phyloP scores from a whole-genome alignment of 1,140 invertebrate species.

The Drosophila sproati region DNA sequence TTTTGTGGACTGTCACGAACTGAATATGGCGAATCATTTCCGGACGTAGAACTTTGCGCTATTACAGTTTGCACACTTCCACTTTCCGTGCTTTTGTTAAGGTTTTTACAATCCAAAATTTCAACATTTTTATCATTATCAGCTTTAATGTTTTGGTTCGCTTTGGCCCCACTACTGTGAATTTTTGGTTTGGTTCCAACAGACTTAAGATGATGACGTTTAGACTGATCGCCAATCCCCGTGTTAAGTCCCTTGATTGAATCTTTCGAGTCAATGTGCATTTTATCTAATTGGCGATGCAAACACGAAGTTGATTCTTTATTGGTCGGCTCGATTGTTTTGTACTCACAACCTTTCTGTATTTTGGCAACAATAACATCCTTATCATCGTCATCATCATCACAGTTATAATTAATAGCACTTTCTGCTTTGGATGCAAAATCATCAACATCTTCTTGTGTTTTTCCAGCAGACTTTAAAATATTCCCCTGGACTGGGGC shows the following conservation, averaged over 20 bases:
- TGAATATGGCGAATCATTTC: background rate
- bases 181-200: slow-evolving; percentile 9
- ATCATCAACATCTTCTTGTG: slow-evolving; percentile 2
- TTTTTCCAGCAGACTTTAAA: slow-evolving; percentile 20
- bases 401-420: slow-evolving; percentile 15
- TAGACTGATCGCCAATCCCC: background rate
- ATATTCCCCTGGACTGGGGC: background rate
- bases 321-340: slow-evolving; percentile 10
- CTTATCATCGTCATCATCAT: slow-evolving; percentile 33
- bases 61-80: background rate
- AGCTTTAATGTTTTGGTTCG: slow-evolving; percentile 1
- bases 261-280: slow-evolving; percentile 33
- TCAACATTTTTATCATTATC: background rate
- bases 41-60: background rate
- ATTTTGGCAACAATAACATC: slow-evolving; percentile 18
- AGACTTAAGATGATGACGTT: background rate
- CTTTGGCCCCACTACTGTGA: background rate
- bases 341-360: slow-evolving; percentile 47
- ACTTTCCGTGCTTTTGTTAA: background rate
- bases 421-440: slow-evolving; percentile 8
- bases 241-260: background rate
- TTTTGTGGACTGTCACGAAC: background rate
- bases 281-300: slow-evolving; percentile 33
- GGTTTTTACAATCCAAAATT: slow-evolving; percentile 3
- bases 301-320: slow-evolving; percentile 10